Conservation (phyloP, 1,140 invertebrate genomes). For the Copidosoma floridanum region DNA sequence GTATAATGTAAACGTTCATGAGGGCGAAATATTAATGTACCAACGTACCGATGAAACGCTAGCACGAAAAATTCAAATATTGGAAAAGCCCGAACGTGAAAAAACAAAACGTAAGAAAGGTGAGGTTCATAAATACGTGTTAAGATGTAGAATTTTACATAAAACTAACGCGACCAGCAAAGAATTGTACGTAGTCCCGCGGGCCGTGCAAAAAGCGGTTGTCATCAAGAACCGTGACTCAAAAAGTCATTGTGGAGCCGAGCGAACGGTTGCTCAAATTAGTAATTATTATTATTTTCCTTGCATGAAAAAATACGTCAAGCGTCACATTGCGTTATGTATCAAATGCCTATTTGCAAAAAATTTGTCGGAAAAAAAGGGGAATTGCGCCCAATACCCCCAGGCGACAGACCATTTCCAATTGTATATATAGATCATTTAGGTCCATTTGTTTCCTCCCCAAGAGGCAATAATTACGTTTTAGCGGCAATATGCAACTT, state of each 20-base stretch:
- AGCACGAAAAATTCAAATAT: conserved; percentile 8
- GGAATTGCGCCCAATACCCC: not conserved
- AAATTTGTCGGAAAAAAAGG: conserved; percentile 1
- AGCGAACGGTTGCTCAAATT: not conserved
- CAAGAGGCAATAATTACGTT: not conserved
- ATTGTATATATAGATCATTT: conserved; percentile 23
- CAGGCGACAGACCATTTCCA: not conserved
- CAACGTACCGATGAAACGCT: conserved; percentile 15
- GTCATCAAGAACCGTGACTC: conserved; percentile 19
- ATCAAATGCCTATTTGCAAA: conserved; percentile 5
- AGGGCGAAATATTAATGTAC: too few species aligned
- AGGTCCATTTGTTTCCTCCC: conserved; percentile 17
- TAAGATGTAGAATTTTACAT: conserved; percentile 4
- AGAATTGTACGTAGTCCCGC: not conserved
- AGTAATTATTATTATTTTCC: not conserved
- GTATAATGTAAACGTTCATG: too few species aligned
- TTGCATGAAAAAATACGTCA: not conserved
- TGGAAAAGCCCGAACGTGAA: not conserved
- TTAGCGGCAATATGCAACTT: not conserved
- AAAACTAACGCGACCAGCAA: not conserved
- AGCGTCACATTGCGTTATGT: too few species aligned
- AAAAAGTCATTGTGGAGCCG: conserved; percentile 13
- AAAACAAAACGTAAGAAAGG: not conserved
- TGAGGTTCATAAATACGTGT: not conserved
- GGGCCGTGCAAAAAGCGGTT: conserved; percentile 14